Conservation (phyloP, 2,888 invertebrate species). For the Capitulum mitella region DNA sequence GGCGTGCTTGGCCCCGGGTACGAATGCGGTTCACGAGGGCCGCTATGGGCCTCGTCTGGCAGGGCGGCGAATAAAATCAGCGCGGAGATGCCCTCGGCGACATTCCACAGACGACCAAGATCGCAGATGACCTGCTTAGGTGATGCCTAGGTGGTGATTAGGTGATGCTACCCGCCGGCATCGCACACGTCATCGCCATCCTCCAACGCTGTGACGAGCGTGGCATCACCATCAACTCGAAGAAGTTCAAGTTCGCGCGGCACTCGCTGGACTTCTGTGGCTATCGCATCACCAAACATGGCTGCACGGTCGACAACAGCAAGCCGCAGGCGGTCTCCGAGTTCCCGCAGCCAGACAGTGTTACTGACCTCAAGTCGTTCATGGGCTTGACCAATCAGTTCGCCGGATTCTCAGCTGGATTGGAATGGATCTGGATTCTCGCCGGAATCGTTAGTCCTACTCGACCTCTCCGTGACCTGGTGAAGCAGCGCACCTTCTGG, state of each 20-base stretch:
- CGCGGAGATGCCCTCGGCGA: neutral
- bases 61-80: neutral
- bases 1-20: neutral
- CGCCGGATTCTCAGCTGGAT: conserved; percentile 22
- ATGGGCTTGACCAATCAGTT: conserved; percentile 27
- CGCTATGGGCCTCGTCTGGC: neutral
- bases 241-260: neutral
- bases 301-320: conserved; percentile 18
- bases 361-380: conserved; percentile 27
- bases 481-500: conserved; percentile 1
- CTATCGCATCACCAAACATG: neutral
- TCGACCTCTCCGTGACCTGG: conserved; percentile 25
- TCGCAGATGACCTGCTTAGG: neutral
- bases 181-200: neutral
- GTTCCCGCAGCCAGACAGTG: conserved; percentile 26
- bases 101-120: neutral
- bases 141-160: too few species aligned
- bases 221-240: neutral
- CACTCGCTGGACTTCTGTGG: neutral
- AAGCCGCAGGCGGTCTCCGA: conserved; percentile 27
- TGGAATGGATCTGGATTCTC: conserved; percentile 24
- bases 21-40: neutral
- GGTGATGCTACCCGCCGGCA: neutral
- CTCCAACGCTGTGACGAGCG: neutral
- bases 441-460: conserved; percentile 4